Evolutionary conservation across 1,140 invertebrate species (phyloP).

Genomic region (Apocrypta bakeri): DNA sequence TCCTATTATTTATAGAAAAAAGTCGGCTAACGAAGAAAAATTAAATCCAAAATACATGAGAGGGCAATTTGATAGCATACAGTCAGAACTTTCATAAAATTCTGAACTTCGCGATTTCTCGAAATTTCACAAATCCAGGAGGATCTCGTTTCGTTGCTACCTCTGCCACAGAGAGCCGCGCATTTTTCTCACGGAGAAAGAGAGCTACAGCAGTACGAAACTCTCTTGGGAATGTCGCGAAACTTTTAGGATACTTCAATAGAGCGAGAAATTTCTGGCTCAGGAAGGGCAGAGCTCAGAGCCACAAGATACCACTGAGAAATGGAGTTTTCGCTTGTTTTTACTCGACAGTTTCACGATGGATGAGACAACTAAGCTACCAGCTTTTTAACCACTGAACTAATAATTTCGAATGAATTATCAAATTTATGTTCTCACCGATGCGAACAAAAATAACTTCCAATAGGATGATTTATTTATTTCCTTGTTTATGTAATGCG

Average conservation of each 20-base stretch:
- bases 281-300: not conserved
- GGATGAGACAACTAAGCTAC: not conserved
- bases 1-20: not conserved
- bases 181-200: not conserved
- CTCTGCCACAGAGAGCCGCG: not conserved
- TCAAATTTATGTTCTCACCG: not conserved
- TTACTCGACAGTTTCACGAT: no score
- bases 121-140: no score
- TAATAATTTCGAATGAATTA: no score
- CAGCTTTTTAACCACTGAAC: not conserved
- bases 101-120: not conserved
- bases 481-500: constrained; percentile 29
- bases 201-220: not conserved
- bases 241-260: constrained; percentile 9
- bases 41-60: not conserved
- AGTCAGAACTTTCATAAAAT: not conserved
- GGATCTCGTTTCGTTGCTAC: not conserved
- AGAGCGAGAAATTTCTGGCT: not conserved
- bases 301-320: not conserved
- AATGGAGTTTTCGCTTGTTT: not conserved
- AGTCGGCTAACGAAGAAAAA: constrained; percentile 5
- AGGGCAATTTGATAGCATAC: constrained; percentile 11
- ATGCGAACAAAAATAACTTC: constrained; percentile 8
- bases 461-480: constrained; percentile 33
- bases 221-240: not conserved